These are phyloP conservation scores for Megathymus violae DNA, from an alignment of 1,140 invertebrate species.

Conservation along the genomic window DNA sequence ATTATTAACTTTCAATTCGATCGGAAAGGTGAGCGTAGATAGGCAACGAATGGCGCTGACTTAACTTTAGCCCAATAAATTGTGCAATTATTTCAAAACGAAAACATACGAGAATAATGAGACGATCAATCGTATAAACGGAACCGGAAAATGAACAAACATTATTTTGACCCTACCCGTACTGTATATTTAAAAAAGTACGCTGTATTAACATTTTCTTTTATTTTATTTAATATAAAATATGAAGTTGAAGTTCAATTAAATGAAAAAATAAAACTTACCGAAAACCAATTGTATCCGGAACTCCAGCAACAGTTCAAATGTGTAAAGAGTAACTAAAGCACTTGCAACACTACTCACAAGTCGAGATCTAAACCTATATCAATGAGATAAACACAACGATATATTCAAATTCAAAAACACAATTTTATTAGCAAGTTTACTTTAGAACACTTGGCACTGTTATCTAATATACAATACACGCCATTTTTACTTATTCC, in stretches of 20 bases:
- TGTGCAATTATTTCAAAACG: conserved; percentile 30
- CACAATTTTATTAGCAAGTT: conserved; percentile 30
- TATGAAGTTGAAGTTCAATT: too few relatives aligned
- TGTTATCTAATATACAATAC: conserved; percentile 10
- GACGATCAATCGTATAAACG: not conserved
- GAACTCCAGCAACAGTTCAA: conserved; percentile 26
- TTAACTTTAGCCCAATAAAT: not conserved
- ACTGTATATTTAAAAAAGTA: conserved; percentile 21
- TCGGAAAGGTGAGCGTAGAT: conserved; percentile 36
- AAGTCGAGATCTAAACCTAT: conserved; percentile 23
- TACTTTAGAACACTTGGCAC: conserved; percentile 19
- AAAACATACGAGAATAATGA: conserved; percentile 14
- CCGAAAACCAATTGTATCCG: conserved; percentile 38
- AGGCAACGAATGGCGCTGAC: conserved; percentile 7
- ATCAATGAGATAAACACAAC: conserved; percentile 29
- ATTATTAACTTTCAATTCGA: conserved; percentile 37
- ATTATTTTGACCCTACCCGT: conserved; percentile 37
- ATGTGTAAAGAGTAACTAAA: conserved; percentile 27
- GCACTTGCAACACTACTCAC: conserved; percentile 32
- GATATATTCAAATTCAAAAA: not conserved
- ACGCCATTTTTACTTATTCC: too few relatives aligned
- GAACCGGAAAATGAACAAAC: conserved; percentile 15
- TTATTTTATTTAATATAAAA: too few relatives aligned
- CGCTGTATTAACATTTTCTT: too few relatives aligned
- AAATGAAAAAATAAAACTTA: conserved; percentile 34